Percentiles rank a stretch among this genome's conserved stretches.
These are phyloP conservation scores for Tetramorium parvispinum DNA, from an alignment of 1,140 invertebrate species.

Conservation along the genomic window DNA sequence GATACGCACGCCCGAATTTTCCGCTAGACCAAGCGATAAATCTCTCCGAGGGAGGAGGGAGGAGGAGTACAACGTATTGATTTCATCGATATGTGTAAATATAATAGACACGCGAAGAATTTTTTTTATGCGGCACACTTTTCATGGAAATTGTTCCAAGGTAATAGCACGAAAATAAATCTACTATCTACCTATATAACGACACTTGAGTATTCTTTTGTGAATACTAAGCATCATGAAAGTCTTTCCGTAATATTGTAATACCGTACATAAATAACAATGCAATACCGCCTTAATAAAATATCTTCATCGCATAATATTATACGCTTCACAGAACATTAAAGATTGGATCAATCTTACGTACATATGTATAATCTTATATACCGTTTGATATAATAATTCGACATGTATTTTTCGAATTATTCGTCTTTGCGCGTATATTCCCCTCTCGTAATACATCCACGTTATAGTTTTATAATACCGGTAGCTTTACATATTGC, in stretches of 20 bases:
- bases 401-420: not conserved
- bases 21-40: constrained; percentile 54
- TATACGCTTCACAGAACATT: not conserved
- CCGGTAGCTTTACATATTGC: not conserved
- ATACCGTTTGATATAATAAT: not conserved
- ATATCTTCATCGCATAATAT: not conserved
- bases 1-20: constrained; percentile 44
- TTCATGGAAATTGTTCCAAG: constrained; percentile 50
- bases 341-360: not conserved
- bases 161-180: constrained; percentile 48
- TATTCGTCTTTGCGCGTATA: not conserved
- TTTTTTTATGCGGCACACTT: constrained; percentile 26
- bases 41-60: not conserved
- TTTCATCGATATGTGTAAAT: constrained; percentile 53
- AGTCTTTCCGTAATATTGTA: not conserved
- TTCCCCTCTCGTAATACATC: not conserved
- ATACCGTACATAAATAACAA: too few relatives aligned
- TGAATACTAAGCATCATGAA: not conserved
- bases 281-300: not conserved
- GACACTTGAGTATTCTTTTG: not conserved
- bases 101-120: constrained; percentile 24
- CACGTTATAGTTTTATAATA: constrained; percentile 2
- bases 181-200: not conserved
- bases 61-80: constrained; percentile 12
- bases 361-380: not conserved